A percentile compares a stretch with the other conserved stretches of the same genome.
Conservation (phyloP, 2,113 vertebrate species). For the Clarias batrachus region DNA sequence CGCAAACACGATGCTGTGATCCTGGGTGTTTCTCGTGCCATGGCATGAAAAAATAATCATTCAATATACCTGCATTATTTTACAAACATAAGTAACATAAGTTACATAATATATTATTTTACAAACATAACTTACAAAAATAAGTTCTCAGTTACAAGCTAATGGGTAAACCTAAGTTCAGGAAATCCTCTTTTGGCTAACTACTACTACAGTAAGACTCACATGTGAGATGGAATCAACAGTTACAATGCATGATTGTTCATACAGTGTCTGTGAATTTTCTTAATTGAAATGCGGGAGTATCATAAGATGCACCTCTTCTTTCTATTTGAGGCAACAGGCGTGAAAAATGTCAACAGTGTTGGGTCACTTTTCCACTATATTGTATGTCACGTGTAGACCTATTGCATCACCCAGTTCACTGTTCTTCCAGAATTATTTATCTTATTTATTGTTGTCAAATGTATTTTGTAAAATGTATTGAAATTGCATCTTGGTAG, state of each 20-base stretch:
- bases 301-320: background rate
- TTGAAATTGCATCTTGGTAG: background rate
- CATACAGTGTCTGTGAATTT: background rate
- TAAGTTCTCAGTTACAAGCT: background rate
- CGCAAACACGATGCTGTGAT: background rate
- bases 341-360: background rate
- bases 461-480: constrained; percentile 2
- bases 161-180: background rate
- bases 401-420: background rate
- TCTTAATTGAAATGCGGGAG: background rate
- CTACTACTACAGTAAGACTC: background rate
- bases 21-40: background rate
- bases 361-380: background rate
- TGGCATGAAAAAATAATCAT: background rate
- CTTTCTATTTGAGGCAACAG: background rate
- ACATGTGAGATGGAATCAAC: background rate
- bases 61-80: background rate
- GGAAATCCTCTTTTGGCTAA: background rate
- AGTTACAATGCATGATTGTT: background rate
- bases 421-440: background rate
- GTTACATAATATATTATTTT: background rate
- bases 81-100: background rate
- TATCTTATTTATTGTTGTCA: background rate
- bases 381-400: background rate
- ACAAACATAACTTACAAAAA: background rate